Evolutionary conservation across 2,888 invertebrate species (phyloP), one percentile per base, ranked within the genome.

Genomic region (Lycaena phlaeas): DNA sequence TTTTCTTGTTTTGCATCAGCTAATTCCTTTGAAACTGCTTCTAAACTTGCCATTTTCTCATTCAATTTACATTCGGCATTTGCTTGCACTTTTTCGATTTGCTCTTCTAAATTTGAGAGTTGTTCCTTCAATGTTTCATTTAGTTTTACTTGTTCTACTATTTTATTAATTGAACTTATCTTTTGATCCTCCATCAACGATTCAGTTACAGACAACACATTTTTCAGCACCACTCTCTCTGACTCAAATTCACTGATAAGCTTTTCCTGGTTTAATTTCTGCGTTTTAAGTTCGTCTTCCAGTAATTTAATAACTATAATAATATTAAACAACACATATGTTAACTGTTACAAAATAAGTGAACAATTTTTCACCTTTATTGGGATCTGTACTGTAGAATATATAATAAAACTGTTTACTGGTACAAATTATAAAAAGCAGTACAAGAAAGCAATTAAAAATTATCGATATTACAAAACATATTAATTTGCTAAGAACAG

Each of bases 171-270:
- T 3, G 18, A 6, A 18, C 11, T 17, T 1, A 17, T 17, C 7
- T 22, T 22, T 6, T 22, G 47, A 15, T 74, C 74, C 42, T 74
- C 73, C 74, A 73, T 73, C 0, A 73, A 61, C 2, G 73, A 67
- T 53, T 75, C 74, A 1, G 73, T 73, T 0, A 73, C 70, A 2
- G 71, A 61, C 3, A 74, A 61, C 72, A 74, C 72, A 41, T 73
- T 74, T 45, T 68, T 68, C 22, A 73, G 58, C 9, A 72, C 61
- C 27, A 61, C 61, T 17, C 68, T 59, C 46, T 75, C 74, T 0
- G 72, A 67, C 44, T 75, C 72, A 42, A 73, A 75, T 43, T 75
- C 75, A 4, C 42, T 57, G 2, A 67, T 57, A 1, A 71, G 31
- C 55, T 65, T 73, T 30, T 69, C 65, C 46, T 67, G 60, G 11